Evolutionary conservation across 2,888 invertebrate genomes (phyloP).

Genomic region (Andrena trimmerana): DNA sequence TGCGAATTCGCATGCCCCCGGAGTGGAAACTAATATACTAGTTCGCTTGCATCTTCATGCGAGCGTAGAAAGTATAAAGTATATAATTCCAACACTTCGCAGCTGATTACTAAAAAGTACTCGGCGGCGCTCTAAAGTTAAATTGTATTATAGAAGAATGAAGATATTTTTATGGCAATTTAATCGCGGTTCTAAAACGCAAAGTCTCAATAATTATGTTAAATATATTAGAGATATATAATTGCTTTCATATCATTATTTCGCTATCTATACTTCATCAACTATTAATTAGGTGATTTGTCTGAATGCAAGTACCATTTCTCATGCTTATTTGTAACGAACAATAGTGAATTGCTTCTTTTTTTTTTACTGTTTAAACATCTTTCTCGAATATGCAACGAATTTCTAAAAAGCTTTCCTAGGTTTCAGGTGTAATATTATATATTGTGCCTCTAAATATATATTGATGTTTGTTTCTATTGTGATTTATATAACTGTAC

Average conservation of each 20-base stretch:
- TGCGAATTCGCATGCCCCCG: slow-evolving; percentile 25
- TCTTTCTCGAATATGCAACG: slow-evolving; percentile 22
- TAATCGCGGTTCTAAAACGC: slow-evolving; percentile 27
- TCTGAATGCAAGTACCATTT: slow-evolving; percentile 32
- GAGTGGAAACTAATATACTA: slow-evolving; percentile 28
- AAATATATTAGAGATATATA: slow-evolving; percentile 45
- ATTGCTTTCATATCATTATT: slow-evolving; percentile 49
- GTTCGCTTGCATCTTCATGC: slow-evolving; percentile 13
- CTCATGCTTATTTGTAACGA: slow-evolving; percentile 32
- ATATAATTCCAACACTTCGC: slow-evolving; percentile 28
- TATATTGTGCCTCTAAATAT: slow-evolving; percentile 53
- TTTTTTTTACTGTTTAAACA: slow-evolving; percentile 20
- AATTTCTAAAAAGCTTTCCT: slow-evolving; percentile 36
- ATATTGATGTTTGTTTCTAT: slow-evolving; percentile 54
- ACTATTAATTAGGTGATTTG: slow-evolving; percentile 45
- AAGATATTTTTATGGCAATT: slow-evolving; percentile 55
- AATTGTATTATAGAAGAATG: slow-evolving; percentile 42
- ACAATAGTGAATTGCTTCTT: slow-evolving; percentile 20
- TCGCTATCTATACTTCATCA: slow-evolving; percentile 40
- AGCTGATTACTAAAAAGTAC: slow-evolving; percentile 14
- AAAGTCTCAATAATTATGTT: slow-evolving; percentile 36
- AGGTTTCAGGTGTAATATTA: slow-evolving; percentile 58
- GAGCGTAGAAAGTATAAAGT: slow-evolving; percentile 25
- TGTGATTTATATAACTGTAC: slow-evolving; percentile 61
- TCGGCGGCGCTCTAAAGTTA: slow-evolving; percentile 3